Evolutionary conservation across 2,888 invertebrate genomes (phyloP).

Genomic region (Digitonthophagus gazella): DNA sequence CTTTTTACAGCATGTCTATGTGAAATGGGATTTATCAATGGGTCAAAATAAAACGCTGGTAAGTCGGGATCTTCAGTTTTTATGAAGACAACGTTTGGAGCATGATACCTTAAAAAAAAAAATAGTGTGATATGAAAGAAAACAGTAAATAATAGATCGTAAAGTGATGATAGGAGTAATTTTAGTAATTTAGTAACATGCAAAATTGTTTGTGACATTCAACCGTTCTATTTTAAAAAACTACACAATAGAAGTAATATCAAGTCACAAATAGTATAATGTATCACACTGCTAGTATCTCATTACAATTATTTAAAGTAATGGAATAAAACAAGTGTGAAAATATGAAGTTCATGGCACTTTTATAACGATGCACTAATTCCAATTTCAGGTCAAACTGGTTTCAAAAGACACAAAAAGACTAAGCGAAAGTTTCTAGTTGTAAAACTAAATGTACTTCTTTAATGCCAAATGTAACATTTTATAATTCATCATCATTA

Average conservation of each 20-base stretch:
- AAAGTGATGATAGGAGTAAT: too few relatives aligned
- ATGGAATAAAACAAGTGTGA: conserved; percentile 51
- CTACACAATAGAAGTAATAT: conserved; percentile 57
- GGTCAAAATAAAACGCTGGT: conserved; percentile 99
- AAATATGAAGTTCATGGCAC: too few relatives aligned
- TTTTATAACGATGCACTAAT: too few relatives aligned
- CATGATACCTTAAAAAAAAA: conserved; percentile 81
- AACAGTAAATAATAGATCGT: not conserved
- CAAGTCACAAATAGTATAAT: conserved; percentile 52
- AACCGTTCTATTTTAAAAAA: conserved; percentile 54
- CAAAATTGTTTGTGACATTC: conserved; percentile 55
- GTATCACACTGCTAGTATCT: conserved; percentile 62
- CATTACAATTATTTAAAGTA: conserved; percentile 37
- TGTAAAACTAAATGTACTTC: not conserved
- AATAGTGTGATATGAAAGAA: not conserved
- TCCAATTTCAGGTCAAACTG: too few relatives aligned
- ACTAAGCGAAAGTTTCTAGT: not conserved
- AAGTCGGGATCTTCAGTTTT: conserved; percentile 99
- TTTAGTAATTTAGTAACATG: conserved; percentile 6
- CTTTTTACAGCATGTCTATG: conserved; percentile 83
- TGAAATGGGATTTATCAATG: conserved; percentile 98
- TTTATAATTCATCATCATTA: too few relatives aligned
- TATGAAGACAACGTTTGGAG: conserved; percentile 98
- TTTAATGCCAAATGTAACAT: too few relatives aligned
- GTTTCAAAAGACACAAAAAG: not conserved